Evolutionary conservation across 2,113 vertebrate species (phyloP).

Genomic region (Periophthalmus modestus): DNA sequence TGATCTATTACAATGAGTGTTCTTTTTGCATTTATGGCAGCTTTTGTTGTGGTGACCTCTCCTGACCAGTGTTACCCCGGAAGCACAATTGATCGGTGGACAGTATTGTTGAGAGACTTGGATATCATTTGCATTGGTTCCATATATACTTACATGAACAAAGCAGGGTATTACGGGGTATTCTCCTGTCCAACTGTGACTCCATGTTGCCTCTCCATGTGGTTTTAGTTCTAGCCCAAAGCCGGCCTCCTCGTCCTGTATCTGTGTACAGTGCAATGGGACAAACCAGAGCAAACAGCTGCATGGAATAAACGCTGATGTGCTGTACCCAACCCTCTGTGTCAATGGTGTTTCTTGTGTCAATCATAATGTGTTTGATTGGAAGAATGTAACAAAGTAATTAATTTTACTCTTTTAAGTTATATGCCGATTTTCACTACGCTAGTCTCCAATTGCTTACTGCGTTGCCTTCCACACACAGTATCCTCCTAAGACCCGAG

Average conservation of each 20-base stretch:
- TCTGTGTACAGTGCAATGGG: slow-evolving; percentile 84
- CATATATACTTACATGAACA: slow-evolving; percentile 2
- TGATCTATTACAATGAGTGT: slow-evolving; percentile 73
- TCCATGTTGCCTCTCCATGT: slow-evolving; percentile 56
- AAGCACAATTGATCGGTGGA: slow-evolving; percentile 64
- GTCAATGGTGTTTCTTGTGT: slow-evolving; percentile 18
- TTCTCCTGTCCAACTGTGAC: slow-evolving; percentile 48
- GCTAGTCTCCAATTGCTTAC: too few species aligned
- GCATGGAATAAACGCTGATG: slow-evolving; percentile 97
- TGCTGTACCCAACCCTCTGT: slow-evolving; percentile 76
- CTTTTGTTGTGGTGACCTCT: slow-evolving; percentile 67
- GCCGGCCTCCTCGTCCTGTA: slow-evolving; percentile 72
- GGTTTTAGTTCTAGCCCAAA: slow-evolving; percentile 48
- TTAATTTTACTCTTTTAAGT: too few species aligned
- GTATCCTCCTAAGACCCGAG: too few species aligned
- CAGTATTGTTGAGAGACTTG: slow-evolving; percentile 52
- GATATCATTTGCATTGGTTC: slow-evolving; percentile 33
- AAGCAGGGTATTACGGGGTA: slow-evolving; percentile 36
- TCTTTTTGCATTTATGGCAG: slow-evolving; percentile 82
- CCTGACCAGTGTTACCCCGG: slow-evolving; percentile 59
- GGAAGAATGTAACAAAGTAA: too few species aligned
- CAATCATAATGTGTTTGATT: too few species aligned
- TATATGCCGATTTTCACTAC: too few species aligned
- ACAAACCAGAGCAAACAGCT: slow-evolving; percentile 88
- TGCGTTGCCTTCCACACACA: too few species aligned